Evolutionary conservation across 1,140 invertebrate species (phyloP).

Genomic region (Lasaia peninsularis): DNA sequence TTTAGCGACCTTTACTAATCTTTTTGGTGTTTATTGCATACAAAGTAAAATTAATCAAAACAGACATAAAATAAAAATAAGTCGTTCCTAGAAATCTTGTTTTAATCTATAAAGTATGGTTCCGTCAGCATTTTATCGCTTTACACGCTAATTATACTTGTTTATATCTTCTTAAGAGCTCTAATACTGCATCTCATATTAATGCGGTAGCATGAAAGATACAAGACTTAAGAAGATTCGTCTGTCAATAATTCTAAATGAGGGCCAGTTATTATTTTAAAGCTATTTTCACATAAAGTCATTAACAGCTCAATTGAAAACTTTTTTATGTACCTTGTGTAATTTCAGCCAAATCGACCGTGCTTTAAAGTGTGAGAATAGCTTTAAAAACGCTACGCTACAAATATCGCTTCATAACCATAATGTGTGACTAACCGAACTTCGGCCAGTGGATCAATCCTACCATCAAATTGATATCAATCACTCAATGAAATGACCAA

Average conservation of each 20-base stretch:
- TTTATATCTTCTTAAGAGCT: not conserved
- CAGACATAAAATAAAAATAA: too few species aligned
- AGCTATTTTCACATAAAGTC: too few species aligned
- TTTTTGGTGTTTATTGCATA: too few species aligned
- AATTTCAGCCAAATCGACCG: not conserved
- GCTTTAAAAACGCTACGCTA: not conserved
- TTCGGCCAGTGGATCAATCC: conserved; percentile 1
- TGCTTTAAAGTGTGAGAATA: not conserved
- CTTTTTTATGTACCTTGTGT: not conserved
- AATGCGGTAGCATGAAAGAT: not conserved
- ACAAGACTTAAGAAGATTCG: too few species aligned
- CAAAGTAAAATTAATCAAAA: too few species aligned
- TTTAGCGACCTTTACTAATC: too few species aligned
- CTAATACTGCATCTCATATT: not conserved
- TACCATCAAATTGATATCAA: not conserved
- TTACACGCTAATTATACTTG: not conserved
- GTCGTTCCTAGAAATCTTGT: not conserved
- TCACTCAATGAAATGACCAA: too few species aligned
- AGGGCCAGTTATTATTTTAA: too few species aligned
- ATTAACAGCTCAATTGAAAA: not conserved
- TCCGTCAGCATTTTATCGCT: not conserved
- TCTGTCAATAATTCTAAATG: too few species aligned
- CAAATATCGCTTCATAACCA: not conserved
- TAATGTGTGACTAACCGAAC: conserved; percentile 23
- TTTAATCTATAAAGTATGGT: not conserved